Evolutionary conservation across 2,113 vertebrate species (phyloP), one percentile per base, ranked within the genome.

Genomic region (Calonectris borealis): DNA sequence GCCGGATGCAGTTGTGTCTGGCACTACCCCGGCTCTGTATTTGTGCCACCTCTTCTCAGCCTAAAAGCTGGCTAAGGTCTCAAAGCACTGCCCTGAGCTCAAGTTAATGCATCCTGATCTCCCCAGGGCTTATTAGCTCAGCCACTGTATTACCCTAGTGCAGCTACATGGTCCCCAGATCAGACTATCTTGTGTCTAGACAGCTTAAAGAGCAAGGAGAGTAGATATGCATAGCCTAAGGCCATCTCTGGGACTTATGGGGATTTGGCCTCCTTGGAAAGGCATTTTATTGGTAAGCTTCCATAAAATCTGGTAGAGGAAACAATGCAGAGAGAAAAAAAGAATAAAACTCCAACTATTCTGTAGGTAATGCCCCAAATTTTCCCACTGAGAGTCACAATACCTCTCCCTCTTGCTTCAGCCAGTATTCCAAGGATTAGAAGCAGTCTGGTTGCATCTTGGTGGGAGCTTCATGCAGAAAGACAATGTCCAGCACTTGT

Each of bases 401-500:
- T 96, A 90, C 19, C 7, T 83, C 36, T 97, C 96, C 44, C 52
- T 96, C 14, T 66, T 98, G 24, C 94, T 85, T 96, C 36, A 42
- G 52, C 6, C 75, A 91, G 27, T 91, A 70, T 68, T 65, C 15
- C 4, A 96, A 96, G 61, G 86, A 89, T 31, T 61, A 54, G 49
- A 60, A 93, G 18, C 73, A 83, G 18, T 55, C 88, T 86, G 96
- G 91, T 8, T 97, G 92, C 18, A 64, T 96, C 46, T 93, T 68
- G 51, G n/a, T 91, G 2, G 89, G 71, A 70, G 71, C 61, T 12
- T 90, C 13, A 2, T 3, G 1, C 12, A 90, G 8, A 42, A 54
- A 94, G 52, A 97, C 42, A 88, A 95, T 88, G 44, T 24, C 57
- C 32, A 97, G 78, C 52, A 87, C 96, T 42, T 97, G 96, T 83